Evolutionary conservation across 2,888 invertebrate species (phyloP).

Genomic region (Saturnia japonica): DNA sequence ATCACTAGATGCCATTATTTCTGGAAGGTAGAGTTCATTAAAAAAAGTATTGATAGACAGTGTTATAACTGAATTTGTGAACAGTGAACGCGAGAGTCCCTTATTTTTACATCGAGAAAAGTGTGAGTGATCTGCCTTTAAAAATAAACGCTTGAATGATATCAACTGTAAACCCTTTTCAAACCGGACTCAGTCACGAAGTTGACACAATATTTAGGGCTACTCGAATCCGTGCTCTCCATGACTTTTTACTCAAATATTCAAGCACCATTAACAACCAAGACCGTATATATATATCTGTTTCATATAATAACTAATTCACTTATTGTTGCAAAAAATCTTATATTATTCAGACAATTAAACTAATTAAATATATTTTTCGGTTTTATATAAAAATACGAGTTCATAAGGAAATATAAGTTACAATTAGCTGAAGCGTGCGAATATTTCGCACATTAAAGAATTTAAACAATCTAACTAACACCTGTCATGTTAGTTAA

Average conservation of each 20-base stretch:
- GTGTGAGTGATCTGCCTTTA: neutral
- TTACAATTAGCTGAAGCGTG: too few relatives aligned
- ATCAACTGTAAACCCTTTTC: conserved; percentile 4
- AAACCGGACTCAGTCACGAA: neutral
- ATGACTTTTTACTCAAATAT: neutral
- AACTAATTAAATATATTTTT: too few relatives aligned
- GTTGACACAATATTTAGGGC: conserved; percentile 1
- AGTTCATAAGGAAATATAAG: too few relatives aligned
- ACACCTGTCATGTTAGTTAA: too few relatives aligned
- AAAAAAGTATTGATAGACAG: too few relatives aligned
- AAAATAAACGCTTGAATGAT: neutral
- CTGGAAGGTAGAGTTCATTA: too few relatives aligned
- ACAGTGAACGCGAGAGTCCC: neutral
- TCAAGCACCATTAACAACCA: neutral
- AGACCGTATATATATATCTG: neutral
- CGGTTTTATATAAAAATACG: too few relatives aligned
- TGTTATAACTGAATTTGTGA: neutral
- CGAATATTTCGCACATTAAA: too few relatives aligned
- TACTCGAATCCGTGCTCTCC: neutral
- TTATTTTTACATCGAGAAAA: neutral
- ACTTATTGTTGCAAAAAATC: neutral
- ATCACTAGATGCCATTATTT: neutral
- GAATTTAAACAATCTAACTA: too few relatives aligned
- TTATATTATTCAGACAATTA: neutral
- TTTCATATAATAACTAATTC: neutral